Evolutionary conservation across 2,888 invertebrate species (phyloP).

Genomic region (Mallateleia sp.): DNA sequence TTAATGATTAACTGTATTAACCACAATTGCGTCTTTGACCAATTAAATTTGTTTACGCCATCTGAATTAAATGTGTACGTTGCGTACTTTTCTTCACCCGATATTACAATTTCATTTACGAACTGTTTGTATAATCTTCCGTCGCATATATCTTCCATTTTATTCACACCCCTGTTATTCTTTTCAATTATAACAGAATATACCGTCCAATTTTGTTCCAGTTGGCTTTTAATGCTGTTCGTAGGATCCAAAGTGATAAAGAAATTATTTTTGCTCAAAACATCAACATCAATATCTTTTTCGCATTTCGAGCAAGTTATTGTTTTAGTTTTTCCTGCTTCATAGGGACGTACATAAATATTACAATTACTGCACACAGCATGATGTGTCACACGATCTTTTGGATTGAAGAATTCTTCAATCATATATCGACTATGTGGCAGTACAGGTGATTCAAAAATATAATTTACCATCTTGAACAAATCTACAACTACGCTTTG

Average conservation of each 20-base stretch:
- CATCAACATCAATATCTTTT: constrained; percentile 34
- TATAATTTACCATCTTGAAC: constrained; percentile 58
- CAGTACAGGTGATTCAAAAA: constrained; percentile 38
- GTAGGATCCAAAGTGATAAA: constrained; percentile 43
- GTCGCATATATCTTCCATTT: constrained; percentile 40
- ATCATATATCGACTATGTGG: constrained; percentile 55
- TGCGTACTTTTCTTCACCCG: constrained; percentile 42
- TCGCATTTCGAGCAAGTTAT: constrained; percentile 23
- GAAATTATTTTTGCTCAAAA: constrained; percentile 35
- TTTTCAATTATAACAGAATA: constrained; percentile 11
- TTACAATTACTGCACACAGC: constrained; percentile 61
- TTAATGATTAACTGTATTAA: constrained; percentile 70
- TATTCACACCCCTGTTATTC: neutral
- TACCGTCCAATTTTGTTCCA: constrained; percentile 32
- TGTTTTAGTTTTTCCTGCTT: constrained; percentile 4
- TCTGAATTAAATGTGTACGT: constrained; percentile 64
- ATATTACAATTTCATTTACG: constrained; percentile 35
- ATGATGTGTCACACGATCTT: constrained; percentile 50
- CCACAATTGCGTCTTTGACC: constrained; percentile 58
- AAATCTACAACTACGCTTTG: constrained; percentile 61
- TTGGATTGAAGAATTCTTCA: constrained; percentile 62
- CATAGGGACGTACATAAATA: constrained; percentile 26
- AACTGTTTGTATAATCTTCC: constrained; percentile 58
- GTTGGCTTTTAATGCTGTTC: constrained; percentile 9
- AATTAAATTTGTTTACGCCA: constrained; percentile 62